phyloP scores from a whole-genome alignment of 1,140 invertebrate species.

The Periplaneta americana region DNA sequence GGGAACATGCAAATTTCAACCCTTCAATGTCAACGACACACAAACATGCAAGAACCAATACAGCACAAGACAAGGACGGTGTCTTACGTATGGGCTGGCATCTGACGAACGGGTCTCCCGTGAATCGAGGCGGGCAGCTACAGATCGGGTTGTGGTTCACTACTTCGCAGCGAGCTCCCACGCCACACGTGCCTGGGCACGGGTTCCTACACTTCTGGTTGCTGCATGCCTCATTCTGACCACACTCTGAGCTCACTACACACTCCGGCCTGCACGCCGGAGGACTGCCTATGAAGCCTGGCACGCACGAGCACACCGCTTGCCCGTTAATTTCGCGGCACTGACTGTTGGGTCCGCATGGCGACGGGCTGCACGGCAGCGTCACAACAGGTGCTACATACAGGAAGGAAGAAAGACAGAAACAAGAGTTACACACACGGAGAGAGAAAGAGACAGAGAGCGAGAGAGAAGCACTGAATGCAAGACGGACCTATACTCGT shows the following conservation, averaged over 20 bases:
- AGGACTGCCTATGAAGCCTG: conserved; percentile 55
- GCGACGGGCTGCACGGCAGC: conserved; percentile 50
- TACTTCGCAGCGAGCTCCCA: conserved; percentile 54
- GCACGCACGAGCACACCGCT: conserved; percentile 54
- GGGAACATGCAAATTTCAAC: conserved; percentile 22
- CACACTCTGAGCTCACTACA: conserved; percentile 56
- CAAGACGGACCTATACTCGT: too few relatives aligned
- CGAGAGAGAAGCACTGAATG: too few relatives aligned
- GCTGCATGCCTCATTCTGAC: conserved; percentile 53
- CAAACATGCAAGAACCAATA: neutral
- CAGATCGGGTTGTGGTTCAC: conserved; percentile 59
- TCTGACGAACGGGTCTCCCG: conserved; percentile 48
- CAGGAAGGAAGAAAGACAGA: neutral
- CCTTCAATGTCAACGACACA: neutral
- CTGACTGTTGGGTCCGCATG: conserved; percentile 62
- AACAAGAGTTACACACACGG: too few relatives aligned
- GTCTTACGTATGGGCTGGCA: conserved; percentile 25
- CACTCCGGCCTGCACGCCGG: conserved; percentile 61
- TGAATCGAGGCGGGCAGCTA: conserved; percentile 50
- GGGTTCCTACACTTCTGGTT: conserved; percentile 64
- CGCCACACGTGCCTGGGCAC: conserved; percentile 61
- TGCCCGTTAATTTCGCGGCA: conserved; percentile 52
- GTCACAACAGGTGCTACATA: conserved; percentile 26
- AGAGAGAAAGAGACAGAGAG: too few relatives aligned
- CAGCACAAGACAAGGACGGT: neutral